phyloP scores from a whole-genome alignment of 2,888 invertebrate genomes.

The Mythimna albipuncta region DNA sequence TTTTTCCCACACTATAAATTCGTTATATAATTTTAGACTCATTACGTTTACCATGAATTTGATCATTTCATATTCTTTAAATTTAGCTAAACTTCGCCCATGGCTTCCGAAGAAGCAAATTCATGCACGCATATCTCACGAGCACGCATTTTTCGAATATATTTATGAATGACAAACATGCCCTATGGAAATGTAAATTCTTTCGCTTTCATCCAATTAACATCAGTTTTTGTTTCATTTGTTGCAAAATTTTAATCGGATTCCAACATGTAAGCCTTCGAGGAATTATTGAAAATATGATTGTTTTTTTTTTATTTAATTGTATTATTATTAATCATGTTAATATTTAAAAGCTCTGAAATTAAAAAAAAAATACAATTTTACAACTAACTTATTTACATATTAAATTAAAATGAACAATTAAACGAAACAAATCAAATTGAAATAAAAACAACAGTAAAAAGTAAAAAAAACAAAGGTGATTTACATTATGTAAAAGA shows the following conservation, averaged over 20 bases:
- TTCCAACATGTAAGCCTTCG: background rate
- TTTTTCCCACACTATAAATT: constrained; percentile 68
- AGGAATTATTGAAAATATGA: background rate
- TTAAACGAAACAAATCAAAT: background rate
- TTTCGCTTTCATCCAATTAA: constrained; percentile 29
- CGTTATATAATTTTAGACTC: constrained; percentile 41
- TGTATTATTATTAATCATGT: background rate
- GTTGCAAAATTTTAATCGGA: constrained; percentile 7
- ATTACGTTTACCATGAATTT: constrained; percentile 50
- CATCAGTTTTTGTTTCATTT: constrained; percentile 19
- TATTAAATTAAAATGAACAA: background rate
- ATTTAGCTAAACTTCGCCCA: constrained; percentile 67
- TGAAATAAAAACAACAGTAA: background rate
- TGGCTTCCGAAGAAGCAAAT: constrained; percentile 83
- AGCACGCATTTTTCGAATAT: constrained; percentile 70
- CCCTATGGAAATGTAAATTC: constrained; percentile 77
- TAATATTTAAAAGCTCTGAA: background rate
- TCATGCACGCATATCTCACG: constrained; percentile 78
- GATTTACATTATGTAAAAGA: too few relatives aligned
- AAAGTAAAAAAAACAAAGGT: background rate
- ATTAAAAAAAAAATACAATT: background rate
- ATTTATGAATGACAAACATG: constrained; percentile 75
- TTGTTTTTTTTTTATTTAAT: background rate
- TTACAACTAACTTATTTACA: too few relatives aligned
- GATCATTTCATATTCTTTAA: constrained; percentile 25